These are phyloP conservation scores for Equus quagga DNA, from an alignment of 2,113 vertebrate species.

Conservation along the genomic window DNA sequence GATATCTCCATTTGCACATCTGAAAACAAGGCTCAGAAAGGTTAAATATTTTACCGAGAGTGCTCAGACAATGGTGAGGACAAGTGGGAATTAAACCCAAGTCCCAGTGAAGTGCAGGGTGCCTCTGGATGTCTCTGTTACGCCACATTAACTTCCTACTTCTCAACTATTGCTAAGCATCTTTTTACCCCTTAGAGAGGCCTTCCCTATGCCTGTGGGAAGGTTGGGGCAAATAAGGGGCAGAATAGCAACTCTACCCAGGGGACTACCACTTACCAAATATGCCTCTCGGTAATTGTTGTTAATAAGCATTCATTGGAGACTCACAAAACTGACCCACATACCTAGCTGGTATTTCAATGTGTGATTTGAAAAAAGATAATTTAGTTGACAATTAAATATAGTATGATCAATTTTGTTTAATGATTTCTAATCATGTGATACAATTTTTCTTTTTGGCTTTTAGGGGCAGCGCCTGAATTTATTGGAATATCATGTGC, in stretches of 20 bases:
- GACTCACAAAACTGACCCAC: accelerated
- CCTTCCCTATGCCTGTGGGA: background rate
- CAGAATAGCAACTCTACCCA: accelerated
- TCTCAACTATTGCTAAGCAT: background rate
- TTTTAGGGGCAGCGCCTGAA: constrained; percentile 84
- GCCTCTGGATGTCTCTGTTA: background rate
- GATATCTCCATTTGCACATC: accelerated
- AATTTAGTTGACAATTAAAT: background rate
- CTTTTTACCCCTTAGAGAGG: background rate
- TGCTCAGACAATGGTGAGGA: background rate
- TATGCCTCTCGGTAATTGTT: accelerated
- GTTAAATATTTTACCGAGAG: background rate
- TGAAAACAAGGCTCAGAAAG: background rate
- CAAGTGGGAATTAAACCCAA: accelerated
- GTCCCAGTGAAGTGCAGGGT: background rate
- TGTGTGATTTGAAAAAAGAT: background rate
- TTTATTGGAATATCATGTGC: constrained; percentile 80
- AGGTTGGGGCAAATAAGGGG: accelerated
- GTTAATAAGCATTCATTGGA: accelerated
- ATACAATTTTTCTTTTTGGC: background rate
- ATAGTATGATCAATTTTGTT: background rate
- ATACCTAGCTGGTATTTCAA: background rate
- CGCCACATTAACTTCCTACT: background rate
- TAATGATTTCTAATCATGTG: background rate
- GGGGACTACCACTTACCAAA: too few relatives aligned